Evolutionary conservation across 2,797 vertebrate genomes (phyloP), one percentile per base, ranked within the genome.

Genomic region (Microctenopoma lineatum): DNA sequence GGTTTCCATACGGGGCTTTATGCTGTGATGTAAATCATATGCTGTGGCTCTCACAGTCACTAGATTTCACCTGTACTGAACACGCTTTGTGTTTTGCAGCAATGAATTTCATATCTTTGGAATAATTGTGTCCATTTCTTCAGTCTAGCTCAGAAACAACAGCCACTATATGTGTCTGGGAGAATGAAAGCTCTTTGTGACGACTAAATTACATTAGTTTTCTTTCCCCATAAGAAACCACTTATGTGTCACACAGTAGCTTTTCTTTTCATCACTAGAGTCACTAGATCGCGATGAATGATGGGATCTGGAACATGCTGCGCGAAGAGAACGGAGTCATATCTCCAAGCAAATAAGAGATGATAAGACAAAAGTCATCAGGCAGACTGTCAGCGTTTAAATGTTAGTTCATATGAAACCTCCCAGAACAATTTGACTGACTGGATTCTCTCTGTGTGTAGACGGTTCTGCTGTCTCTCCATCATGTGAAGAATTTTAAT

Each of bases 401-500:
- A 42, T 27, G 38, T 60, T 46, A 11, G 21, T 59, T 68, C 32
- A 41, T 54, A 16, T 59, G 18, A 27, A 48, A 27, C 14, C 6
- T 21, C 32, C 7, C 12, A 4, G 12, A 1, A 16, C 51, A 58
- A 4, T 53, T 7, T n/a, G 51, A 14, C 59, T 64, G 59, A 74
- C 60, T 56, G 39, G 36, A 46, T 41, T 42, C 34, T 42, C 34
- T 60, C 14, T 4, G 66, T 34, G 10, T 44, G 61, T 46, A 14
- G 38, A 11, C 46, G 27, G 59, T 7, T 2, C 53, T 56, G 66
- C 64, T 4, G 44, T 57, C 45, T 53, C 16, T n/a, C 29, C 48
- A 60, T 54, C 57, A 60, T 56, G 59, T 68, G 60, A 61, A 53
- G 32, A 0, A 11, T 72, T 70, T 56, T 18, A 54, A 61, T 50